A percentile compares a stretch with the other conserved stretches of the same genome.
These are phyloP conservation scores for Sandelia bainsii DNA, from an alignment of 2,797 vertebrate genomes.

Conservation along the genomic window DNA sequence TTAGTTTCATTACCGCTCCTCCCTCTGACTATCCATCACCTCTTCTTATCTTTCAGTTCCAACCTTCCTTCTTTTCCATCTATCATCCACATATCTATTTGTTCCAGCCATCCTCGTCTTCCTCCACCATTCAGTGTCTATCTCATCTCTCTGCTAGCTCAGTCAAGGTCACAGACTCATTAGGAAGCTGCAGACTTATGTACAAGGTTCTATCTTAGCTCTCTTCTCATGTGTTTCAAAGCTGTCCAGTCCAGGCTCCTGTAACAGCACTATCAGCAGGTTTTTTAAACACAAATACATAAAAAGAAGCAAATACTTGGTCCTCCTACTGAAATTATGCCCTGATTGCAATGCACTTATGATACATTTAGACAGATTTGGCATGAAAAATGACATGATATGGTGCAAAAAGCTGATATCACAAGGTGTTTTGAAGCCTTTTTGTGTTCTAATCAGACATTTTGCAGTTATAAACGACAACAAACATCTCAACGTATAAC, in stretches of 20 bases:
- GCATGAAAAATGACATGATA: neutral
- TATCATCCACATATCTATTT: slow-evolving; percentile 43
- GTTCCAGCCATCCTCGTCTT: slow-evolving; percentile 32
- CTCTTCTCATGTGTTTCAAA: slow-evolving; percentile 35
- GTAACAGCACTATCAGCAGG: slow-evolving; percentile 1
- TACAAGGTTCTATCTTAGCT: slow-evolving; percentile 29
- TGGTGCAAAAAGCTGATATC: neutral
- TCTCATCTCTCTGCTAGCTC: slow-evolving; percentile 44
- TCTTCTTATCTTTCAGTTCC: slow-evolving; percentile 32
- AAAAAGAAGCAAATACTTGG: slow-evolving; percentile 5
- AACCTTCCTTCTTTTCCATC: slow-evolving; percentile 45
- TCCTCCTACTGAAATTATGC: neutral
- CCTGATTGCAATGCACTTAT: slow-evolving; percentile 4
- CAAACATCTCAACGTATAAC: neutral
- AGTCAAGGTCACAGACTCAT: slow-evolving; percentile 71
- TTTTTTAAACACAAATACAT: slow-evolving; percentile 8
- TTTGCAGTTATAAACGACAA: slow-evolving; percentile 7
- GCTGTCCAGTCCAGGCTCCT: slow-evolving; percentile 15
- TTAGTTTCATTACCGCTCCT: slow-evolving; percentile 30
- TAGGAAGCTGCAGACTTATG: slow-evolving; percentile 63
- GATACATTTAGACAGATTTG: slow-evolving; percentile 7
- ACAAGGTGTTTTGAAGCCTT: slow-evolving; percentile 5
- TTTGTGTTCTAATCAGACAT: slow-evolving; percentile 19
- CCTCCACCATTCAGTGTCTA: slow-evolving; percentile 39
- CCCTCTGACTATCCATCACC: slow-evolving; percentile 40